A percentile compares a stretch with the other conserved stretches of the same genome.
Evolutionary conservation across 2,797 vertebrate species (phyloP).

Genomic region (Micromesistius poutassou): DNA sequence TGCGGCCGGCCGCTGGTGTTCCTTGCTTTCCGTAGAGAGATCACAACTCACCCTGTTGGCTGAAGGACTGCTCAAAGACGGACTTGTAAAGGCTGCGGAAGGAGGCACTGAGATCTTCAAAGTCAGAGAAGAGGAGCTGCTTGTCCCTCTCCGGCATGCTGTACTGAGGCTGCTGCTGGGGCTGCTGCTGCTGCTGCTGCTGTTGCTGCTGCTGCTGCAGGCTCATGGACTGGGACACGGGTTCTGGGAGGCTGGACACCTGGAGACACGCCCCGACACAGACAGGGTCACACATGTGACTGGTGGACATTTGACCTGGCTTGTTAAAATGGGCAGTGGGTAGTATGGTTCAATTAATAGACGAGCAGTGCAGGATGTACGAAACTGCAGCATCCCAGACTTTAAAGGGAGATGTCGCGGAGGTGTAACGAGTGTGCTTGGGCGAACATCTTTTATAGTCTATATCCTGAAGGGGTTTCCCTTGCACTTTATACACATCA

Average conservation of each 20-base stretch:
- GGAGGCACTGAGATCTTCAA: conserved; percentile 96
- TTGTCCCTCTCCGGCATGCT: conserved; percentile 88
- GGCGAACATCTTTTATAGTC: background rate
- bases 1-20: conserved; percentile 27
- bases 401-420: no score
- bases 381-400: background rate
- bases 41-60: conserved; percentile 83
- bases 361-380: background rate
- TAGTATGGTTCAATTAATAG: background rate
- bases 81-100: conserved; percentile 94
- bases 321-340: background rate
- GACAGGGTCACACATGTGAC: background rate
- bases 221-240: conserved; percentile 82
- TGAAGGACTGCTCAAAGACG: conserved; percentile 92
- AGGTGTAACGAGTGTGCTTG: no score
- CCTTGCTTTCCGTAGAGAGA: no score
- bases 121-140: conserved; percentile 86
- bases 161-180: conserved; percentile 87
- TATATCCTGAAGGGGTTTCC: background rate
- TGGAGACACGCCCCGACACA: conserved; percentile 38
- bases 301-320: background rate
- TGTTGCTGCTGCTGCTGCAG: conserved; percentile 83
- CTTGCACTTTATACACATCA: background rate
- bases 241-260: conserved; percentile 86
- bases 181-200: conserved; percentile 76